Base-by-base conservation (phyloP, 2,113 vertebrate species). In the Bubo bubo region DNA sequence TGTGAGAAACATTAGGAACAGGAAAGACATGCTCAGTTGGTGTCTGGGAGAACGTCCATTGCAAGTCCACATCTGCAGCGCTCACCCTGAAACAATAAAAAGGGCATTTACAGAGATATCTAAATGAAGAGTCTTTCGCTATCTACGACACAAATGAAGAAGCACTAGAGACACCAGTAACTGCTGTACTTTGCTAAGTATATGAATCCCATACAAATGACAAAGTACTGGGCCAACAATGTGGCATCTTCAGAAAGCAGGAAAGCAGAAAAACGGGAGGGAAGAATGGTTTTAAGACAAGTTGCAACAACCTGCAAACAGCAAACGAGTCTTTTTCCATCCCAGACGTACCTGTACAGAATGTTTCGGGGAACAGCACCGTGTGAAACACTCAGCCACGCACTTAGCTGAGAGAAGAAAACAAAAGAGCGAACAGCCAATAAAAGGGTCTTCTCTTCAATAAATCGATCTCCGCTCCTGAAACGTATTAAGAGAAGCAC, bases 371-470 rank as follows among this genome's bases (percentile, higher is more conserved):
- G 99, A 95, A 99, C 99, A 96, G 99, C 99, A 98, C 99, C 99
- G 85, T 99, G 99, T 59, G 99, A 99, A 96, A 99, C 99, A 73
- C 99, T 99, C 95, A 99, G 98, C 99, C 99, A 99, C 14, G 99
- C 99, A 11, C 99, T 99, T 96, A 99, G 98, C 98, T 99, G 99
- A 86, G 99, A 99, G 98, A 99, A 99, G 97, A 99, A 99, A 90
- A 99, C 99, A 86, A 99, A 99, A 30, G 99, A 99, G 84, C 99
- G 99, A 52, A 99, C 98, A 56, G 99, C 99, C 98, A 99, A 80
- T 75, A 99, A 97, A 80, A 99, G 98, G 12, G 99, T 99, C 98
- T 99, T 99, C 98, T 99, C 99, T 96, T 99, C 99, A 93, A 99
- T 98, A 96, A 99, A 99, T 70, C 99, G 98, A 96, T 99, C 99